phyloP scores from a whole-genome alignment of 2,797 vertebrate genomes.

The Chaunax sp. region DNA sequence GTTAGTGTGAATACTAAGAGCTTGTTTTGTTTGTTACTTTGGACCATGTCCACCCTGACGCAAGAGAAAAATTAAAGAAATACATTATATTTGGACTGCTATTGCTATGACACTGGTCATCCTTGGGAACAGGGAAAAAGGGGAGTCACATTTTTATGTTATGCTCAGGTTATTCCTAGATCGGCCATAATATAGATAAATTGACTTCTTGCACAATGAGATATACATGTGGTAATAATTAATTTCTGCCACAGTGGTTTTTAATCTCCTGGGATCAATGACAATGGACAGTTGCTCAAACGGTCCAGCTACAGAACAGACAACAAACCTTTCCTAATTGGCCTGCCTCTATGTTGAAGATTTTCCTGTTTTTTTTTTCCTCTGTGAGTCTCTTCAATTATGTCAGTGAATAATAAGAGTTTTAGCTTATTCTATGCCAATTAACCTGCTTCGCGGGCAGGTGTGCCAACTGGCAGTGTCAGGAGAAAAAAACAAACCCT shows the following conservation, averaged over 20 bases:
- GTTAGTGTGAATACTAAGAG: too few species aligned
- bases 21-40: too few species aligned
- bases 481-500: slow-evolving; percentile 46
- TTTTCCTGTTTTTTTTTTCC: background rate
- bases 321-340: slow-evolving; percentile 4
- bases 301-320: background rate
- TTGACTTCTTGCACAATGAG: too few species aligned
- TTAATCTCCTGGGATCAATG: background rate
- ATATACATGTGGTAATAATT: background rate
- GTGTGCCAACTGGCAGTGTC: slow-evolving; percentile 56
- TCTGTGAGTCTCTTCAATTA: background rate
- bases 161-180: too few species aligned
- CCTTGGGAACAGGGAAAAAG: too few species aligned
- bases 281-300: background rate
- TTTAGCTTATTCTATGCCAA: slow-evolving; percentile 37
- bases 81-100: too few species aligned
- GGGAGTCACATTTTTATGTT: too few species aligned
- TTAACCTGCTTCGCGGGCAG: slow-evolving; percentile 49
- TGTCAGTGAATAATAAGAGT: slow-evolving; percentile 24
- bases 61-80: too few species aligned
- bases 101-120: too few species aligned
- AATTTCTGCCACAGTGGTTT: background rate
- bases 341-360: slow-evolving; percentile 1
- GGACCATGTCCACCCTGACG: too few species aligned
- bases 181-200: too few species aligned